Percentiles rank a stretch among this genome's conserved stretches.
phyloP scores from a whole-genome alignment of 2,797 vertebrate species.

The Rhinophrynus dorsalis region DNA sequence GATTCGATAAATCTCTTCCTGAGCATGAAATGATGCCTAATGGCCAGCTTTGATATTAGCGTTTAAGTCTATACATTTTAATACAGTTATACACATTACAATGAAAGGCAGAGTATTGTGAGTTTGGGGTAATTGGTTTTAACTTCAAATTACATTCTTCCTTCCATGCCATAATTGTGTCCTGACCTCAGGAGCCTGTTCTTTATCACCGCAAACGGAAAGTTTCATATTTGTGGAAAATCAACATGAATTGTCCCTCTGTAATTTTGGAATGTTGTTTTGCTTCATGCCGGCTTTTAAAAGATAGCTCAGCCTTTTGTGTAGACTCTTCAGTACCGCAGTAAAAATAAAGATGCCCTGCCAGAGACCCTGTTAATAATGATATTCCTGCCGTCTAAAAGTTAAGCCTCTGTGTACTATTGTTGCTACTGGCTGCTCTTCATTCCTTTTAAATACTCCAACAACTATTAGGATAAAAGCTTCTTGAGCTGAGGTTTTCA shows the following conservation, averaged over 20 bases:
- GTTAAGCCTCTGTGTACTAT: neutral
- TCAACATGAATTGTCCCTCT: conserved; percentile 3
- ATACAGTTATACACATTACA: conserved; percentile 8
- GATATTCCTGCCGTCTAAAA: neutral
- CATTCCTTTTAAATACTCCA: conserved; percentile 17
- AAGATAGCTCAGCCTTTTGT: neutral
- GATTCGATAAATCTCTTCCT: neutral
- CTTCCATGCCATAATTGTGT: conserved; percentile 23
- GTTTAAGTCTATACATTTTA: conserved; percentile 4
- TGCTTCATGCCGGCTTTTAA: conserved; percentile 4
- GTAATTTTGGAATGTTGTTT: conserved; percentile 30
- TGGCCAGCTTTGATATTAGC: neutral
- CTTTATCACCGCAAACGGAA: conserved; percentile 18
- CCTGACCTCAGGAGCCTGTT: conserved; percentile 14
- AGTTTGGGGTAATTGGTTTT: neutral
- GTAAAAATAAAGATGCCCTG: neutral
- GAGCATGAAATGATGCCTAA: neutral
- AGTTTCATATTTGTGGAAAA: conserved; percentile 26
- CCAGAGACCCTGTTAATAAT: conserved; percentile 8
- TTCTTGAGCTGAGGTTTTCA: conserved; percentile 6
- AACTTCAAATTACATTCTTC: conserved; percentile 30
- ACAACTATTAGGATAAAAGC: conserved; percentile 22
- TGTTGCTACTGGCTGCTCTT: conserved; percentile 9
- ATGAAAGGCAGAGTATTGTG: conserved; percentile 19
- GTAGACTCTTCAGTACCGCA: neutral